Base-by-base conservation (phyloP, 2,113 vertebrate species). In the Scomber scombrus region DNA sequence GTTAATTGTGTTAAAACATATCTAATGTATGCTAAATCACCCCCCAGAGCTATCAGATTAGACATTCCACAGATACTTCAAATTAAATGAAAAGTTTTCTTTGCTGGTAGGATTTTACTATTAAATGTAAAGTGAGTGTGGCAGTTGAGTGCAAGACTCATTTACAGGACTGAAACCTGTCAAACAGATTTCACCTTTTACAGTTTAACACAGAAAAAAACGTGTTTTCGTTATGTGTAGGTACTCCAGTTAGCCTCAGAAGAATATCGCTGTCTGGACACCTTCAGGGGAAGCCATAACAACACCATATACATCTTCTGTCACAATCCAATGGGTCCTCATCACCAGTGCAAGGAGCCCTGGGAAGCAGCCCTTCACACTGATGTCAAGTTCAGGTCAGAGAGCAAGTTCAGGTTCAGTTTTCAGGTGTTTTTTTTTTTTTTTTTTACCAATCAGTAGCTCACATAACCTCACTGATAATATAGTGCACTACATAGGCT, bases 321-420 rank as follows among this genome's bases (percentile, higher is more conserved):
- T 81, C 97, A 99, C 88, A 97, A 97, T 87, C 98, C 97, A 60
- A 96, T 97, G 95, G 96, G 95, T 85, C 46, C 52, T 1, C 49
- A 93, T 26, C 91, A 64, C 31, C 91, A 94, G 52, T 95, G 92
- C 60, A 89, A 84, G n/a, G 95, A 97, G 75, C 78, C 85, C 15
- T 99, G 98, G 98, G 84, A 95, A 26, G 58, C 89, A 60, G 88
- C 92, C 19, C 91, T 99, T 46, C 97, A 98, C 85, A 97, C 97
- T 11, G 88, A 98, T 45, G 95, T 98, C 80, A 94, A 96, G 78
- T 97, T 99, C 95, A 97, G 98, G 98, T 99, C 29, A 78, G 83
- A 68, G 26, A 31, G n/a, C 10, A n/a, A 14, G 19, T 23, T 65
- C 3, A 45, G 0, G 8, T 56, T 9, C 23, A 1, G 40, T 43